These are phyloP conservation scores for Varanus komodoensis DNA, from an alignment of 2,113 vertebrate species.

Conservation along the genomic window DNA sequence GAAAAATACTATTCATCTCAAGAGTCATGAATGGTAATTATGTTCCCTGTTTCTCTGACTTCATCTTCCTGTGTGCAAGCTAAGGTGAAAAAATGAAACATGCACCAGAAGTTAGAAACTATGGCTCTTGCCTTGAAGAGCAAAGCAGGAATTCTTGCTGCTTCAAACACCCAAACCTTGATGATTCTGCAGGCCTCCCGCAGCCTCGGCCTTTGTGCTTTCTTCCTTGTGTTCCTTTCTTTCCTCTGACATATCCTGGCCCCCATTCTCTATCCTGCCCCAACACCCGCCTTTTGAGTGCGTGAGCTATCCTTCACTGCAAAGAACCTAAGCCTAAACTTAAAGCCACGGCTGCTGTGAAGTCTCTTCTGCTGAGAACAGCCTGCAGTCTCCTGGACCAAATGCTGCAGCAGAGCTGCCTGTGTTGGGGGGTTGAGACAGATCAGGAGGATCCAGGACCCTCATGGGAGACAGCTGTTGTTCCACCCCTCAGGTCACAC, in stretches of 20 bases:
- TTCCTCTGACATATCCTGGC: not conserved
- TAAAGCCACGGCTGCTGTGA: no score
- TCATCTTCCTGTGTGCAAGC: slow-evolving; percentile 59
- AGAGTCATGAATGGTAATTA: slow-evolving; percentile 65
- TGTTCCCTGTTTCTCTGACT: slow-evolving; percentile 68
- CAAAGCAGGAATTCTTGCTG: not conserved
- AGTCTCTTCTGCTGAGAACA: no score
- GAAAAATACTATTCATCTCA: slow-evolving; percentile 68
- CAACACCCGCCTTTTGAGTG: not conserved
- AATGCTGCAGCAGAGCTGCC: no score
- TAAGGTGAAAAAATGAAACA: slow-evolving; percentile 42
- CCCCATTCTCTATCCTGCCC: not conserved
- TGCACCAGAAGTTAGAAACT: not conserved
- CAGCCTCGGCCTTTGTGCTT: no score
- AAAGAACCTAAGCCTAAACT: no score
- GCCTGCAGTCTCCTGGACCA: no score
- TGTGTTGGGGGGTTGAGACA: no score
- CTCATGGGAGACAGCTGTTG: no score
- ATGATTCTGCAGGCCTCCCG: not conserved
- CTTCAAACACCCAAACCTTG: not conserved
- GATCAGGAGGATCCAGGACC: no score
- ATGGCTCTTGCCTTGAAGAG: not conserved
- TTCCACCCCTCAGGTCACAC: no score
- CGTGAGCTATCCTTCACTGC: no score
- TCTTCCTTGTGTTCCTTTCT: not conserved